Evolutionary conservation across 1,140 invertebrate genomes (phyloP), one percentile per base, ranked within the genome.

Genomic region (Hylyphantes graminicola): DNA sequence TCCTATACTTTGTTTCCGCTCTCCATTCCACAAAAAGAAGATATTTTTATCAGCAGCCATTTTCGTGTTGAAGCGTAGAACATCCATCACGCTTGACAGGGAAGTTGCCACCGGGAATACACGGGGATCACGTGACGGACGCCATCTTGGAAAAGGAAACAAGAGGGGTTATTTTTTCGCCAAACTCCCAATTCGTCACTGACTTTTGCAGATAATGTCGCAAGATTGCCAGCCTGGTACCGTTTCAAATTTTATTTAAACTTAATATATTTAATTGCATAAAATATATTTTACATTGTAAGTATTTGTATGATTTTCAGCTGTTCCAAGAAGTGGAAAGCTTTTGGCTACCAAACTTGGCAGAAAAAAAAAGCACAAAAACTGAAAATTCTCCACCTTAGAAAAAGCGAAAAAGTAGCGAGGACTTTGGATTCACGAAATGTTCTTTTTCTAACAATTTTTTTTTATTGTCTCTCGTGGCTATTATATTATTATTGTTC

Each of bases 41-140:
- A 48, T 78, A 78, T 78, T 78, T 78, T 65, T 78, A 78, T 78
- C 76, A 51, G 75, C 59, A 64, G 75, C 75, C 76, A 78, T 78
- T 78, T 78, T 78, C 76, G 76, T 78, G 76, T 78, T 78, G 76
- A 67, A 78, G 76, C 76, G 76, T 78, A 53, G 48, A 78, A 68
- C 76, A 78, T 78, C 76, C 76, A 78, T 78, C 76, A 78, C 61
- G 51, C 64, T n/a, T 78, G 76, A 78, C 76, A 78, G 57, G 76
- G 64, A n/a, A 64, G 61, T 78, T 65, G 63, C 76, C 61, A 65
- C 76, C 50, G 76, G 76, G 76, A 54, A 78, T 17, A 78, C 76
- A 55, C 59, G 74, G 55, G 35, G 76, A 78, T 78, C 76, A 78
- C 76, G 76, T 78, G 76, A 78, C 67, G 76, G 51, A 63, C 76